Conservation (phyloP, 2,888 invertebrate species). For the Clivina fossor region DNA sequence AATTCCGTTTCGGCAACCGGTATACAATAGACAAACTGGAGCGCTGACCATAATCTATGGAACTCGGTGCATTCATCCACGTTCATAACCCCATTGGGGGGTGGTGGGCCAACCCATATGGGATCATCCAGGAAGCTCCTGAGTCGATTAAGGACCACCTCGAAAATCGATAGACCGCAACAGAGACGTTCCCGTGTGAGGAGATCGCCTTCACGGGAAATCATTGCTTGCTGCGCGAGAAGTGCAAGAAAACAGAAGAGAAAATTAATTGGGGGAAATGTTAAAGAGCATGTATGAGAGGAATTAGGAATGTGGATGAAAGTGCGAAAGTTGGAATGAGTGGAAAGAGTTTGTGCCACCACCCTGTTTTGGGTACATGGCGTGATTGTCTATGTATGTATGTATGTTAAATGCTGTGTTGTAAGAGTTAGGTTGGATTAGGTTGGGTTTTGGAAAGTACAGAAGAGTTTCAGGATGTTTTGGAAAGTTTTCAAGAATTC, state of each 20-base stretch:
- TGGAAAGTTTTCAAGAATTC: no score
- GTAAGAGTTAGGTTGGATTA: no score
- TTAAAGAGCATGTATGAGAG: no score
- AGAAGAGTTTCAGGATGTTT: no score
- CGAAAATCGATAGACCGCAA: conserved; percentile 96
- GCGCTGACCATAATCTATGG: conserved; percentile 92
- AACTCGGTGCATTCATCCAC: conserved; percentile 97
- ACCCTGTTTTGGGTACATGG: no score
- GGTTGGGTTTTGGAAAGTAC: no score
- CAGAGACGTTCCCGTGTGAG: conserved; percentile 95
- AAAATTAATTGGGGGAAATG: not conserved
- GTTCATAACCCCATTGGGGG: conserved; percentile 92
- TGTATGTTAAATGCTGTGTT: no score
- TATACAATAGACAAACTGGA: conserved; percentile 97
- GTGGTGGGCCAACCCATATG: conserved; percentile 88
- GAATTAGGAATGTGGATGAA: no score
- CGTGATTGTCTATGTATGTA: no score
- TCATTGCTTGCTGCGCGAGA: conserved; percentile 94
- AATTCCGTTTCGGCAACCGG: conserved; percentile 95
- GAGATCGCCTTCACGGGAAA: conserved; percentile 93
- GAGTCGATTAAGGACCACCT: conserved; percentile 87
- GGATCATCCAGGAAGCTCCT: conserved; percentile 84
- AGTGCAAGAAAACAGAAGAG: no score
- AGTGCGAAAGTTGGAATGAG: no score
- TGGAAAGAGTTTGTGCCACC: no score